Evolutionary conservation across 2,888 invertebrate genomes (phyloP).

Genomic region (Agrochola lota): DNA sequence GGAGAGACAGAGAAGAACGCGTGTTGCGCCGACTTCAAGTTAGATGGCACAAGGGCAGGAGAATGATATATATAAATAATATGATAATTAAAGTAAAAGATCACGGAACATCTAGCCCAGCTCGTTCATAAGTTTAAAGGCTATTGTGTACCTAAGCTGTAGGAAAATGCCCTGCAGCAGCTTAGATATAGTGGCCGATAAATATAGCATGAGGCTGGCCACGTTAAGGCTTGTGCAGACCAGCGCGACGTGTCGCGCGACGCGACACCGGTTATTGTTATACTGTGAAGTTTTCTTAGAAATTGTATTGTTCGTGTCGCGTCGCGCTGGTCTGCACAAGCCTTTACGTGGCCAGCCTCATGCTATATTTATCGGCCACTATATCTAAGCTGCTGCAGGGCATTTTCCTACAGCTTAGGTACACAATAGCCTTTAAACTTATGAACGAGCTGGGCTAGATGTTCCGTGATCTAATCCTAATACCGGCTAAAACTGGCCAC

Average conservation of each 20-base stretch:
- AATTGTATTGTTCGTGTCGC: too few relatives aligned
- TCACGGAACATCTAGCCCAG: neutral
- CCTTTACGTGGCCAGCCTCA: neutral
- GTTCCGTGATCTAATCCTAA: neutral
- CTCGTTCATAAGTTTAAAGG: neutral
- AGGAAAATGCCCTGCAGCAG: neutral
- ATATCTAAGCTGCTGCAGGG: neutral
- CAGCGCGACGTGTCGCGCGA: too few relatives aligned
- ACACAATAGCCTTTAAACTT: neutral
- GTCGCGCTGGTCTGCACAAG: too few relatives aligned
- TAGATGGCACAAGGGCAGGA: neutral
- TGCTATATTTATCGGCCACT: conserved; percentile 1
- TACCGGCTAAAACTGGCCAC: neutral
- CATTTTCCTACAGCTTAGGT: neutral
- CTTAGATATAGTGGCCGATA: neutral
- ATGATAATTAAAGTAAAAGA: neutral
- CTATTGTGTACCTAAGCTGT: neutral
- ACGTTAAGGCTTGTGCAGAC: too few relatives aligned
- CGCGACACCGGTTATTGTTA: too few relatives aligned
- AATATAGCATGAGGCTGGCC: neutral
- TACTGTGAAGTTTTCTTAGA: too few relatives aligned
- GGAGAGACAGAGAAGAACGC: neutral
- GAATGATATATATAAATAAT: too few relatives aligned
- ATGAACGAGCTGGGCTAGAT: neutral
- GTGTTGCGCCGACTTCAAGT: too few relatives aligned